Evolutionary conservation across 2,797 vertebrate species (phyloP).

Genomic region (Lithobates sylvaticus): DNA sequence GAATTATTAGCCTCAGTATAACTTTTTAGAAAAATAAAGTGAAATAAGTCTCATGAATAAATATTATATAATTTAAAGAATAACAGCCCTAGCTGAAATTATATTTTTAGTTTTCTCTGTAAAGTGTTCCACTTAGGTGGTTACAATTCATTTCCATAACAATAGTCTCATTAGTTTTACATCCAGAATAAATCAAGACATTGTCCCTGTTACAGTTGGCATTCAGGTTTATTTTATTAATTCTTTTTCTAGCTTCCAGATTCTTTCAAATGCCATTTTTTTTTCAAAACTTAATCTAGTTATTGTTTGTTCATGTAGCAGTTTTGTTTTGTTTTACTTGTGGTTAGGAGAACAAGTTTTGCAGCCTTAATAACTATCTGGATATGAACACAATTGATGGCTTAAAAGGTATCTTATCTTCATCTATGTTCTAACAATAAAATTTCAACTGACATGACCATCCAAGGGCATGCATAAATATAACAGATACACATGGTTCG

Average conservation of each 20-base stretch:
- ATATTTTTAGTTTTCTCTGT: background rate
- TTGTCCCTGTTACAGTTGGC: slow-evolving; percentile 38
- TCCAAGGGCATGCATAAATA: no score
- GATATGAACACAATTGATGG: no score
- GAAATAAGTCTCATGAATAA: slow-evolving; percentile 19
- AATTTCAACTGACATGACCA: no score
- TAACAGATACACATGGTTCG: no score
- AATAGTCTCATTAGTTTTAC: slow-evolving; percentile 65
- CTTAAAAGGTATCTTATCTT: no score
- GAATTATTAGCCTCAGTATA: background rate
- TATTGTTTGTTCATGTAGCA: no score
- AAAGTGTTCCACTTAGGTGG: slow-evolving; percentile 64
- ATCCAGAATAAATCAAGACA: slow-evolving; percentile 64
- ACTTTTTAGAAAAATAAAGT: slow-evolving; percentile 7
- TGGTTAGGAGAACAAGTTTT: no score
- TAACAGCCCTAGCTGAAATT: background rate
- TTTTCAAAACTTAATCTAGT: background rate
- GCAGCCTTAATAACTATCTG: no score
- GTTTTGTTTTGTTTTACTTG: no score
- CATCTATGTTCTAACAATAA: no score
- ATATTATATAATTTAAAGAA: background rate
- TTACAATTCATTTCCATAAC: slow-evolving; percentile 71
- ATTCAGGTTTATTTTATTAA: slow-evolving; percentile 10
- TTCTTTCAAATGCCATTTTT: background rate
- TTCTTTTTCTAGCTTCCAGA: background rate